Evolutionary conservation across 2,113 vertebrate genomes (phyloP), one percentile per base, ranked within the genome.

Genomic region (Scytalopus superciliaris): DNA sequence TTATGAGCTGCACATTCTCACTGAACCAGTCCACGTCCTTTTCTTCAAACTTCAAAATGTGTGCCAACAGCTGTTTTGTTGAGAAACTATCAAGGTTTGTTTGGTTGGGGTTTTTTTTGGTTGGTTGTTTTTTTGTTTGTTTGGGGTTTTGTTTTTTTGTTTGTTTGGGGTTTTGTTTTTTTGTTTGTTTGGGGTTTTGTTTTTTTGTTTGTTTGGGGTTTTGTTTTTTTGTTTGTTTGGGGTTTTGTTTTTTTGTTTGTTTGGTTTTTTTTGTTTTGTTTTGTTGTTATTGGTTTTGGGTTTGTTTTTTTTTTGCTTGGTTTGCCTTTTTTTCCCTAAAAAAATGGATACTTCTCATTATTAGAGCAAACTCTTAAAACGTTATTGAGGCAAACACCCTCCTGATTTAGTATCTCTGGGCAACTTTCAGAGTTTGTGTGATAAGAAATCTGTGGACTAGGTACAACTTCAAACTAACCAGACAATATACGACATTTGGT

Each of bases 1-100:
- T 83, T 91, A 86, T 60, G 78, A 93, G 47, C 87, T 92, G 82
- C 75, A 86, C 53, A 80, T 90, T 96, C 59, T 80, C 59, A 23
- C 47, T 83, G 76, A 95, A 80, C 30, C 21, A 52, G 55, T 77
- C 85, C 23, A 47, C 88, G 72, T 76, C 81, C 22, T 87, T 49
- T 74, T 81, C 52, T 79, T 89, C 56, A 85, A 37, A 86, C 44
- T 93, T 52, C 30, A 70, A 85, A 87, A 90, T 14, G 8, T 52
- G 59, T 59, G 42, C 42, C 64, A 80, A 69, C 35, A 91, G 35
- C 67, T 84, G 84, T 59, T 60, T 73, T 70, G 35, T 62, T 85
- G 78, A 87, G 50, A 93, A 74, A 69, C 12, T 50, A 14, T 45
- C 19, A 62, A 69, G 49, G 12, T 2, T 44, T 22, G 22, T 28